Evolutionary conservation across 2,113 vertebrate genomes (phyloP).

Genomic region (Trematocara macrostoma): DNA sequence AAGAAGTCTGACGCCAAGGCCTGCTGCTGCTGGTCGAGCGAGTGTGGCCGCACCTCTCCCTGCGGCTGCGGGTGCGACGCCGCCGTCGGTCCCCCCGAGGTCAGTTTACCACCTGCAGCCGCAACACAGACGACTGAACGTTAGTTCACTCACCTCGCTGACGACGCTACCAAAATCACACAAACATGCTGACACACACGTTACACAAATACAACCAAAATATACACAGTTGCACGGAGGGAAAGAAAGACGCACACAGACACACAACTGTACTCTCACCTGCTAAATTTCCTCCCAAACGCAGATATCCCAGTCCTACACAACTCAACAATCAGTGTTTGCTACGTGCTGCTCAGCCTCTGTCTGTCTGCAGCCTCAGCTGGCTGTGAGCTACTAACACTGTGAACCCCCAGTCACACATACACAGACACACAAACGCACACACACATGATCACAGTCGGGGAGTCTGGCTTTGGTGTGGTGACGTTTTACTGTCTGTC

Average conservation of each 20-base stretch:
- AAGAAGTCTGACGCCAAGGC: conserved; percentile 45
- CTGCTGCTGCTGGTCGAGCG: conserved; percentile 48
- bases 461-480: conserved; percentile 53
- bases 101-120: conserved; percentile 45
- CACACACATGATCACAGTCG: conserved; percentile 21
- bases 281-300: conserved; percentile 16
- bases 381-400: conserved; percentile 52
- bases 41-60: conserved; percentile 42
- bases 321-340: conserved; percentile 22
- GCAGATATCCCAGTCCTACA: conserved; percentile 24
- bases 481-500: conserved; percentile 61
- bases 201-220: background rate
- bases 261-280: conserved; percentile 18
- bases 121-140: conserved; percentile 6
- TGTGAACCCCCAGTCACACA: conserved; percentile 45
- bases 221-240: background rate
- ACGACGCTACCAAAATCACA: background rate
- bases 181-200: background rate
- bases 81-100: conserved; percentile 40
- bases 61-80: conserved; percentile 39
- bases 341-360: conserved; percentile 24
- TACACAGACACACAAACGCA: background rate
- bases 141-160: background rate
- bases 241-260: background rate
- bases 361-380: conserved; percentile 56